Evolutionary conservation across 2,797 vertebrate genomes (phyloP).

Genomic region (Anolis apletophallus): DNA sequence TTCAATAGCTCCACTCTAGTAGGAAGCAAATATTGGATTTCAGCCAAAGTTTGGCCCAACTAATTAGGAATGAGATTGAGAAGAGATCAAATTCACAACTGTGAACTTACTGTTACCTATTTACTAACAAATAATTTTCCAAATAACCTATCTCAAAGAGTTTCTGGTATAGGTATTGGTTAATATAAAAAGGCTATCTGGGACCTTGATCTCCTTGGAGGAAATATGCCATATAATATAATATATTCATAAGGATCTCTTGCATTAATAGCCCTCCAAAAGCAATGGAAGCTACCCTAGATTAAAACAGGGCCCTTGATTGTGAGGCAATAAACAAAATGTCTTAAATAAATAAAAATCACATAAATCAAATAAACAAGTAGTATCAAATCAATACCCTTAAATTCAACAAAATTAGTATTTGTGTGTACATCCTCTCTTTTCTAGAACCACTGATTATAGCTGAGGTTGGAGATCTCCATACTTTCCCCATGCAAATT

Average conservation of each 20-base stretch:
- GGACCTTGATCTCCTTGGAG: not conserved
- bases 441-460: not conserved
- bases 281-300: not conserved
- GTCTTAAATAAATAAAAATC: not conserved
- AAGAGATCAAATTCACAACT: not conserved
- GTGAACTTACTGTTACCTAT: not conserved
- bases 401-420: not conserved
- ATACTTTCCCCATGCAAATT: not conserved
- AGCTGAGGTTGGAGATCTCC: rapidly evolving
- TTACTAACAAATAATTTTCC: too few species aligned
- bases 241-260: not conserved
- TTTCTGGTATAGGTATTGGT: not conserved
- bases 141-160: not conserved
- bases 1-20: too few species aligned
- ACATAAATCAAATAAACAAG: not conserved
- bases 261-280: not conserved
- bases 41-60: not conserved
- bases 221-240: not conserved
- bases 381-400: not conserved
- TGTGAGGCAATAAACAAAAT: not conserved
- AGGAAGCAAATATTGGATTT: too few species aligned
- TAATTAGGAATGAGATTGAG: not conserved
- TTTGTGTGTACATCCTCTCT: not conserved
- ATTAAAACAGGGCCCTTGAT: not conserved
- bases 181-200: too few species aligned